A percentile compares a stretch with the other conserved stretches of the same genome.
These are phyloP conservation scores for Melangyna quadrimaculata DNA, from an alignment of 2,888 invertebrate genomes.

Conservation along the genomic window DNA sequence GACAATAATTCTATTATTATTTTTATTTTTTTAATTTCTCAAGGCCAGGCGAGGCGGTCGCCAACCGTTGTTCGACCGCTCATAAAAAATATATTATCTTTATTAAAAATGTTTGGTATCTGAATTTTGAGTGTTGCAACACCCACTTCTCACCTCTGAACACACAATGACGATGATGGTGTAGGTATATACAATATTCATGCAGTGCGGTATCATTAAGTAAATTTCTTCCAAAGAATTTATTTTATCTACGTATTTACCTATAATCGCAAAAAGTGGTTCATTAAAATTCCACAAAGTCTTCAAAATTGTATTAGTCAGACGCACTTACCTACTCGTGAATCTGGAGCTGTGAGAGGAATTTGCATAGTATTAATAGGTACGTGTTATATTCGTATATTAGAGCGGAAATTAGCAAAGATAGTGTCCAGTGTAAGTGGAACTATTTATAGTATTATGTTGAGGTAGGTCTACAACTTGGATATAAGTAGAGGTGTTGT, in stretches of 20 bases:
- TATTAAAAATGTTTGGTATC: neutral
- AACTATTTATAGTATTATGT: neutral
- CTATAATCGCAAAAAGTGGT: neutral
- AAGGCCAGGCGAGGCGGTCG: neutral
- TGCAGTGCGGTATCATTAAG: neutral
- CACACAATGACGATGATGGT: too few relatives aligned
- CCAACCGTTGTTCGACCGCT: neutral
- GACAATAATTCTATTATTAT: neutral
- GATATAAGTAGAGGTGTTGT: too few relatives aligned
- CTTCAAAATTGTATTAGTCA: neutral
- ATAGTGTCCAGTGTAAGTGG: neutral
- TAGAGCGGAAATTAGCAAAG: neutral
- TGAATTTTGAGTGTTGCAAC: neutral
- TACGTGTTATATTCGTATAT: neutral
- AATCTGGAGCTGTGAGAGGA: neutral
- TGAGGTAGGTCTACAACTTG: neutral
- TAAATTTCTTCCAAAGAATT: neutral
- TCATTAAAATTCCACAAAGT: slow-evolving; percentile 8
- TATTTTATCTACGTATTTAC: neutral
- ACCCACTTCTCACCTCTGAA: neutral
- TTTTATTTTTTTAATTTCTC: neutral
- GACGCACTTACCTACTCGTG: neutral
- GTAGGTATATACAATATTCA: neutral
- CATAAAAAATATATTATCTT: neutral
- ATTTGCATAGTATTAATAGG: too few relatives aligned